Percentiles rank a stretch among this genome's conserved stretches.
phyloP scores from a whole-genome alignment of 2,888 invertebrate genomes.

The Eilema caniola region DNA sequence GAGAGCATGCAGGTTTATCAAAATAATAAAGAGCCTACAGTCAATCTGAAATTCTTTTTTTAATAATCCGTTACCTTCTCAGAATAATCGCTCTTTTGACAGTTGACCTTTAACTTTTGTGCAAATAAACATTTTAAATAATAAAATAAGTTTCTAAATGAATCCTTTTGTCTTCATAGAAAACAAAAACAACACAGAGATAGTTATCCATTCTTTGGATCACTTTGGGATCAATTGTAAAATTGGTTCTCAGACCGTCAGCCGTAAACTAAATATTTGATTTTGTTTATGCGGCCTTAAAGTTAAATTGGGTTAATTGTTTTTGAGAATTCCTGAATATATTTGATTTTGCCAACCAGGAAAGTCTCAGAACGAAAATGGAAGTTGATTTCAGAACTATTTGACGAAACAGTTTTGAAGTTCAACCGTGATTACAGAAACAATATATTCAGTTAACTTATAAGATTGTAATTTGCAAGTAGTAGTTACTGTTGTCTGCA shows the following conservation, averaged over 20 bases:
- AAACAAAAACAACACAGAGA: constrained; percentile 31
- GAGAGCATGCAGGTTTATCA: too few relatives aligned
- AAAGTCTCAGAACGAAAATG: not conserved
- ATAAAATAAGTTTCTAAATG: constrained; percentile 17
- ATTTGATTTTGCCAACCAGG: not conserved
- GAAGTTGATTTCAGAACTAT: not conserved
- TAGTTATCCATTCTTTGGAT: constrained; percentile 25
- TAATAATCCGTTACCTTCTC: too few relatives aligned
- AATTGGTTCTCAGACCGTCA: constrained; percentile 48
- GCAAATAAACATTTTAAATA: constrained; percentile 34
- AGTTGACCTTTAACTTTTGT: not conserved
- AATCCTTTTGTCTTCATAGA: constrained; percentile 13
- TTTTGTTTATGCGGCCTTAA: constrained; percentile 41
- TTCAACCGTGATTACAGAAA: too few relatives aligned
- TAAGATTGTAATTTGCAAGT: too few relatives aligned
- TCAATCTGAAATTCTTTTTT: too few relatives aligned
- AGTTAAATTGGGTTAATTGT: constrained; percentile 40
- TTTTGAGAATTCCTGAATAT: constrained; percentile 29
- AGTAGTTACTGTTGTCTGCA: too few relatives aligned
- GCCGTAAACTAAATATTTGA: constrained; percentile 45
- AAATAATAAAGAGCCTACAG: too few relatives aligned
- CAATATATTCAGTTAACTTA: too few relatives aligned
- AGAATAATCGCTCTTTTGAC: too few relatives aligned
- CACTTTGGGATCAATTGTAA: constrained; percentile 31
- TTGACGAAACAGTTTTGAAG: too few relatives aligned